phyloP scores from a whole-genome alignment of 2,113 vertebrate genomes.

The Puntigrus tetrazona region DNA sequence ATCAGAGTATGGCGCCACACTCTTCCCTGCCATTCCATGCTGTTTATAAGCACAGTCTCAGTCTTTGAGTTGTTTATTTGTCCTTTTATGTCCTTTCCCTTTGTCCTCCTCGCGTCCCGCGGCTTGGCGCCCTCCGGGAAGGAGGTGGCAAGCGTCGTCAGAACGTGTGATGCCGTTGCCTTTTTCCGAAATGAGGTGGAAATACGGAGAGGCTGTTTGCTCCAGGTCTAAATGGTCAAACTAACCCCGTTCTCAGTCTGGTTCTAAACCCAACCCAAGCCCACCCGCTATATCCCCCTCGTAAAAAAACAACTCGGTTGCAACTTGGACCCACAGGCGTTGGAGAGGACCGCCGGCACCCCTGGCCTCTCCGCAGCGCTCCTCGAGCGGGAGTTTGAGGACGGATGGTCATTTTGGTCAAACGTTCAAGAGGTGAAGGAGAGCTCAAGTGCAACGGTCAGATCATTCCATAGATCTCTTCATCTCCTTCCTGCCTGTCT shows the following conservation, averaged over 20 bases:
- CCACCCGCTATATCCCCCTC: not conserved
- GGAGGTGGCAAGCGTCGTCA: constrained; percentile 29
- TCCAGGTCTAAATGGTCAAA: not conserved
- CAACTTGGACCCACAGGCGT: not conserved
- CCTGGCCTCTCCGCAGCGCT: not conserved
- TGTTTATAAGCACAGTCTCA: constrained; percentile 48
- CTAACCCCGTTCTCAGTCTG: constrained; percentile 6
- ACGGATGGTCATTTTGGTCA: constrained; percentile 56
- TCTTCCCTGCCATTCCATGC: constrained; percentile 61
- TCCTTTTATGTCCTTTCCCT: constrained; percentile 37
- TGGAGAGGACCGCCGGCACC: not conserved
- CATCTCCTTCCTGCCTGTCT: constrained; percentile 60
- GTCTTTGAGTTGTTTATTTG: constrained; percentile 2
- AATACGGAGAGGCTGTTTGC: not conserved
- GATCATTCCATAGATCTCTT: constrained; percentile 64
- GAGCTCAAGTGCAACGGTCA: constrained; percentile 59
- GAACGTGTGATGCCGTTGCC: not conserved
- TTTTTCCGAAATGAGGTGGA: not conserved
- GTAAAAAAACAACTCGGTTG: not conserved
- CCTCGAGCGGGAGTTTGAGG: constrained; percentile 50
- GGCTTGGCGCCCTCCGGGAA: constrained; percentile 36
- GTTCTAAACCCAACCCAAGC: constrained; percentile 1
- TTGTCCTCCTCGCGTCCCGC: constrained; percentile 12
- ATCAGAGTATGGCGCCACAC: constrained; percentile 48
- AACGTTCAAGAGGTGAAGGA: constrained; percentile 39